Base-by-base conservation (phyloP, 2,888 invertebrate genomes). In the Adelognathus sp. region DNA sequence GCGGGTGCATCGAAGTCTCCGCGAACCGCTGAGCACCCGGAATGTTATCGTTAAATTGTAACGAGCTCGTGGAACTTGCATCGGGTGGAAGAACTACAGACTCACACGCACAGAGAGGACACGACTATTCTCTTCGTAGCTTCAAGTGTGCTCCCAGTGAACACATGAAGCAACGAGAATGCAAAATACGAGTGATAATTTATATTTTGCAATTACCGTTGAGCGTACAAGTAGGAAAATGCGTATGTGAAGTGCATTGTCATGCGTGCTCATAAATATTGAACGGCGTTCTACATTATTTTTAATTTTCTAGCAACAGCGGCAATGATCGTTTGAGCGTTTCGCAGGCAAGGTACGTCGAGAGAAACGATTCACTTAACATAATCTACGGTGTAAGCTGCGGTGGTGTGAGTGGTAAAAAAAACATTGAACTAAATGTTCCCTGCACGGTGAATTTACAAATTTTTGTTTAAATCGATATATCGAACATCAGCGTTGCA, bases 41-140 rank as follows among this genome's bases (percentile, higher is more conserved):
- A 78, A 74, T 78, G 63, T 78, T 78, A 74, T 78, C 78, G 78
- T 78, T 78, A 78, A 78, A 78, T 74, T 74, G 74, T 74, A 78
- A 78, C 78, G 78, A 78, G 78, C 78, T 70, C 58, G 64, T 54
- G 70, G 52, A 58, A 67, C 74, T 52, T 69, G 50, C 54, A 50
- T 64, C 50, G 56, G n/a, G 31, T 61, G 16, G 31, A 60, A 39
- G 54, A 58, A 61, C n/a, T n/a, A n/a, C n/a, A 75, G 58, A 39
- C 18, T 39, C 66, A 39, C 31, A 33, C 31, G 44, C 33, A 33
- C 24, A 27, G 50, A 64, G 46, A 36, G 64, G 36, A n/a, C 36
- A 24, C 66, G 52, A 36, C 66, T 66, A 52, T 66, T 66, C 52
- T 33, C 36, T 36, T 52, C 36, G 21, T 44, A 41, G 7, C 27